Evolutionary conservation across 2,797 vertebrate genomes (phyloP).

Genomic region (Pseudochromis fuscus): DNA sequence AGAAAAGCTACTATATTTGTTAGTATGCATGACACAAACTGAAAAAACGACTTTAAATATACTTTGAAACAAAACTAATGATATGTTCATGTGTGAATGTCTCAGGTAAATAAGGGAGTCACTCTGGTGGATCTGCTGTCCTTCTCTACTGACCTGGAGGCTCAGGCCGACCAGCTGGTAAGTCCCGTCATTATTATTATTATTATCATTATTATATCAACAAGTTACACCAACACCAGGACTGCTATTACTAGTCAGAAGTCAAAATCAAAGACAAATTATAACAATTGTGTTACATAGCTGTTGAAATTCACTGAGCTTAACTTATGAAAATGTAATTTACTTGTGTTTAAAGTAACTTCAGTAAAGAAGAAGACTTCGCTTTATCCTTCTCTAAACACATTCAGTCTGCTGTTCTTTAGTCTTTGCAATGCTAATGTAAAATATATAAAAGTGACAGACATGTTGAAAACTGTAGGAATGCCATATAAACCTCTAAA

Average conservation of each 20-base stretch:
- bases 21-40: no score
- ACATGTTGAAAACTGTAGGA: slow-evolving; percentile 1
- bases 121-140: slow-evolving; percentile 89
- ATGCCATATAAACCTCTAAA: slow-evolving; percentile 1
- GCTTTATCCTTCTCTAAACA: neutral
- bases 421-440: neutral
- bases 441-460: neutral
- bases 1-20: no score
- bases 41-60: no score
- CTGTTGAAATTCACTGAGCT: no score
- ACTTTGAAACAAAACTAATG: no score
- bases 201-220: neutral
- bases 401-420: neutral
- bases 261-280: neutral
- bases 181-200: slow-evolving; percentile 49
- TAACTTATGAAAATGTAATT: no score
- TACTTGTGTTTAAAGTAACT: neutral
- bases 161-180: slow-evolving; percentile 90
- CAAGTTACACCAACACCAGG: neutral
- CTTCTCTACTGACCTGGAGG: slow-evolving; percentile 90
- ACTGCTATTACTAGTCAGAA: neutral
- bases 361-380: no score
- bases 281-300: neutral
- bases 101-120: slow-evolving; percentile 89
- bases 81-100: neutral